Evolutionary conservation across 2,888 invertebrate species (phyloP).

Genomic region (Nomada fucata): DNA sequence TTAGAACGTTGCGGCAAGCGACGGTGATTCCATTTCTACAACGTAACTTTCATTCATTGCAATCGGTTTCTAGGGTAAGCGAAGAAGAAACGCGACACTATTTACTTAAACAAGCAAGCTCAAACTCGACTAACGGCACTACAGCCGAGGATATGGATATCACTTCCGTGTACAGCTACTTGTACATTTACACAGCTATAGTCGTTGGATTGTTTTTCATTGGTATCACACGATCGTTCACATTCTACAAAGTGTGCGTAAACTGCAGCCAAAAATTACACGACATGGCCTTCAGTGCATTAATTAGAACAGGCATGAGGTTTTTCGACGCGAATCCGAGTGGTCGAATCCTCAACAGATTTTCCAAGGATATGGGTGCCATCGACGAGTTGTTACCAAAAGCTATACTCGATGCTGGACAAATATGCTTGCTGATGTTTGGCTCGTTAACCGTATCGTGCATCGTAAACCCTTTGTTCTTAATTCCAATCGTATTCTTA

Average conservation of each 20-base stretch:
- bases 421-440: constrained; percentile 83
- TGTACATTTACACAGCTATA: constrained; percentile 87
- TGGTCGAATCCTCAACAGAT: constrained; percentile 92
- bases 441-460: constrained; percentile 88
- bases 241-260: constrained; percentile 85
- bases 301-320: constrained; percentile 86
- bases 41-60: too few species aligned
- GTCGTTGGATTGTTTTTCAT: constrained; percentile 82
- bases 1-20: neutral
- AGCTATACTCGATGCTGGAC: constrained; percentile 87
- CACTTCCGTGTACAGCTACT: constrained; percentile 83
- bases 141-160: constrained; percentile 67
- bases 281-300: constrained; percentile 85
- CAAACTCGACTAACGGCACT: constrained; percentile 32
- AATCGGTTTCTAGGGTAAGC: constrained; percentile 86
- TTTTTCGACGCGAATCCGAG: constrained; percentile 95
- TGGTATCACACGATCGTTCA: constrained; percentile 84
- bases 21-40: neutral
- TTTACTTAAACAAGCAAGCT: neutral
- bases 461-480: constrained; percentile 86
- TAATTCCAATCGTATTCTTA: constrained; percentile 87
- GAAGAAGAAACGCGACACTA: constrained; percentile 83
- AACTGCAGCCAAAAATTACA: constrained; percentile 85
- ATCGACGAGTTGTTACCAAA: constrained; percentile 90
- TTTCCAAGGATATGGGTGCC: constrained; percentile 93